Conservation (phyloP, 1,140 invertebrate species). For the Drosophila repleta region DNA sequence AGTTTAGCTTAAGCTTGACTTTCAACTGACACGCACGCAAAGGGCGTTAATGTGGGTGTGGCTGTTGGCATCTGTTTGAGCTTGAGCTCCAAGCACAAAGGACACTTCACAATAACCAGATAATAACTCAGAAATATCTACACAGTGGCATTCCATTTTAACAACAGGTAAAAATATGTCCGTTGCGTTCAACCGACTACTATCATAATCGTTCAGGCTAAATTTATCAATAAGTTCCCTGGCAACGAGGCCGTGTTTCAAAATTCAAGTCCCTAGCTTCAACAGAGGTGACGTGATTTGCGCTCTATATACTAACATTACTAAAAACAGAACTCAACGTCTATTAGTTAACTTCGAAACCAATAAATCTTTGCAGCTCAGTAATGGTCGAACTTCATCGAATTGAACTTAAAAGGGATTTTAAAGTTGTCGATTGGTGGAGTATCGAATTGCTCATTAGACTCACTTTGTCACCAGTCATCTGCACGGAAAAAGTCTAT, state of each 20-base stretch:
- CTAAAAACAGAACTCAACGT: no score
- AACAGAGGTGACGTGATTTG: no score
- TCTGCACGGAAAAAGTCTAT: background rate
- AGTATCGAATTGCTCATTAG: conserved; percentile 1
- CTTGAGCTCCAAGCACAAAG: background rate
- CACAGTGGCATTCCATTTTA: conserved; percentile 59
- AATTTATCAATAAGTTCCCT: no score
- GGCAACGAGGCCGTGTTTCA: no score
- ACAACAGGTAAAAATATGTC: background rate
- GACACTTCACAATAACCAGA: background rate
- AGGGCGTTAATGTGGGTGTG: background rate
- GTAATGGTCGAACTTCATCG: no score
- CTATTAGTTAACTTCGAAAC: background rate
- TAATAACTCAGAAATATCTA: conserved; percentile 45
- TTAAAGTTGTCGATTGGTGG: background rate
- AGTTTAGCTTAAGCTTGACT: conserved; percentile 60
- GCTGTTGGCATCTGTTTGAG: background rate
- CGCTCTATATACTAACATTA: no score
- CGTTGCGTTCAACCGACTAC: no score
- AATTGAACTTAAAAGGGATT: background rate
- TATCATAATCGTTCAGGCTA: no score
- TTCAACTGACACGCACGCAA: conserved; percentile 64
- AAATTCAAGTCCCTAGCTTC: no score
- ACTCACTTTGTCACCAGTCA: background rate
- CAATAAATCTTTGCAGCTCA: conserved; percentile 9